phyloP scores from a whole-genome alignment of 2,888 invertebrate genomes.

The Ferdinandea cuprea region DNA sequence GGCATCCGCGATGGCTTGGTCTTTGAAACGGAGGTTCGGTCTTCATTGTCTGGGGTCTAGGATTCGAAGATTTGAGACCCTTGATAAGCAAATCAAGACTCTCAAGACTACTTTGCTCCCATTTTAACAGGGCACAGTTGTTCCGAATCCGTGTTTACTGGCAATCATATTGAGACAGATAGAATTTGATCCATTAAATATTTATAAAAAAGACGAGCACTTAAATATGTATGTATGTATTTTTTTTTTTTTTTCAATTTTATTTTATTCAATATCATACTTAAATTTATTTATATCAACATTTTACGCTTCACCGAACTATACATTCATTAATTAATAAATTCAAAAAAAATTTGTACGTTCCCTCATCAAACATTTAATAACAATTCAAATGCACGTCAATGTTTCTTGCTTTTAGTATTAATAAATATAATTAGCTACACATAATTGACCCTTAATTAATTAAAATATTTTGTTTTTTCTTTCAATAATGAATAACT shows the following conservation, averaged over 20 bases:
- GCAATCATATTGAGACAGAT: too few species aligned
- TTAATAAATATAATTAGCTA: constrained; percentile 66
- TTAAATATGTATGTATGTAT: too few species aligned
- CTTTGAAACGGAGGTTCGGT: too few species aligned
- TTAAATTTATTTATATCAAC: constrained; percentile 27
- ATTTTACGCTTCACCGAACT: constrained; percentile 15
- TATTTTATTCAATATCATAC: constrained; percentile 49
- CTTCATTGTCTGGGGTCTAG: too few species aligned
- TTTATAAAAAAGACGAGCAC: too few species aligned
- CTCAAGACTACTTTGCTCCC: too few species aligned
- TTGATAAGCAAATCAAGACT: too few species aligned
- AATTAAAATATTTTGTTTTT: constrained; percentile 11
- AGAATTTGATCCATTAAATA: too few species aligned
- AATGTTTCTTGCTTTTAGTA: constrained; percentile 12
- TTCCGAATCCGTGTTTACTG: too few species aligned
- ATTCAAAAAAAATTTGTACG: constrained; percentile 65
- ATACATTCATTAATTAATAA: constrained; percentile 34
- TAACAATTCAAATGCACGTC: constrained; percentile 25
- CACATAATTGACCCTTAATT: constrained; percentile 70
- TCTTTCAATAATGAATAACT: constrained; percentile 19
- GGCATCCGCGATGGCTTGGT: too few species aligned
- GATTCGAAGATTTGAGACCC: too few species aligned
- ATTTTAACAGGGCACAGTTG: too few species aligned
- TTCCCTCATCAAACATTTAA: constrained; percentile 38
- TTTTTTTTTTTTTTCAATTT: constrained; percentile 14